A percentile compares a stretch with the other conserved stretches of the same genome.
Evolutionary conservation across 2,797 vertebrate species (phyloP).

Genomic region (Bryconaethiops microstoma): DNA sequence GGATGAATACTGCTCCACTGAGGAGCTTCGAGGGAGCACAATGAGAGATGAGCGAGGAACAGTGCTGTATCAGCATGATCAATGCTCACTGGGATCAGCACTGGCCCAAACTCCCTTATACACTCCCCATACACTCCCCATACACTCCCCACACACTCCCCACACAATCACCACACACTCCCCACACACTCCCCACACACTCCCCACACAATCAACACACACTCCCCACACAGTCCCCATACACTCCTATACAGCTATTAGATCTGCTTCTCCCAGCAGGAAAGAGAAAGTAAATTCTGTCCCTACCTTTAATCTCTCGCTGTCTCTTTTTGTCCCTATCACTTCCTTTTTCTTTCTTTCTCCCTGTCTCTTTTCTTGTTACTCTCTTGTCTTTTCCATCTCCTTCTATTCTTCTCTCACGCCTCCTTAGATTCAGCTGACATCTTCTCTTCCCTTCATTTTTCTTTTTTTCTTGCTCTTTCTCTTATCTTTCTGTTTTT

Average conservation of each 20-base stretch:
- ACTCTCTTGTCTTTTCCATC: background rate
- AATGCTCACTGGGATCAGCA: constrained; percentile 27
- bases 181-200: background rate
- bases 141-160: background rate
- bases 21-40: constrained; percentile 17
- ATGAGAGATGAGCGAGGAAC: constrained; percentile 34
- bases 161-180: too few relatives aligned
- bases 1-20: constrained; percentile 18
- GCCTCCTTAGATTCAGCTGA: too few relatives aligned
- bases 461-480: too few relatives aligned
- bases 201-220: background rate
- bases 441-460: too few relatives aligned
- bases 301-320: constrained; percentile 24
- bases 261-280: background rate
- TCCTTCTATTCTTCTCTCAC: background rate
- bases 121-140: background rate
- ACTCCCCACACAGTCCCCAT: background rate
- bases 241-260: background rate
- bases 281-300: constrained; percentile 2
- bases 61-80: constrained; percentile 37
- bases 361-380: background rate
- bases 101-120: constrained; percentile 1
- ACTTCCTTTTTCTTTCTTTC: too few relatives aligned
- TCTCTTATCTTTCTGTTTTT: too few relatives aligned
- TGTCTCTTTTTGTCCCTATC: background rate